These are phyloP conservation scores for Oscheius sp. DNA, from an alignment of 2,888 invertebrate genomes.

Conservation along the genomic window DNA sequence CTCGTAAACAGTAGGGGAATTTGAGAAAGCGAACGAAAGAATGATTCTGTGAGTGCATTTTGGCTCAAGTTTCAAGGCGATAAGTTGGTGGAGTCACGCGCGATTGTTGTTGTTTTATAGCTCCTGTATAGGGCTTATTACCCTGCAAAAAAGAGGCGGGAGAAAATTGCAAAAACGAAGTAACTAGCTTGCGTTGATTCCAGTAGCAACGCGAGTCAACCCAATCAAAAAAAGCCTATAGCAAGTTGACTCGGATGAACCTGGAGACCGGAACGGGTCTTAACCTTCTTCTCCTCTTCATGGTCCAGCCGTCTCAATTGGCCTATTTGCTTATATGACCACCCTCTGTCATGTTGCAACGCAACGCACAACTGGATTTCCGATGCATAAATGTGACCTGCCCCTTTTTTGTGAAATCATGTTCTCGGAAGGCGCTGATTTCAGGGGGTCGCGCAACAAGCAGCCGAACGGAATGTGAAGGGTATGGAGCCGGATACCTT, in stretches of 20 bases:
- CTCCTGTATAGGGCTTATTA: neutral
- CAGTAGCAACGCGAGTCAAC: no score
- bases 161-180: neutral
- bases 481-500: neutral
- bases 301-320: conserved; percentile 15
- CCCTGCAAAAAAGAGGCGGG: neutral
- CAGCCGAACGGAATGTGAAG: conserved; percentile 8
- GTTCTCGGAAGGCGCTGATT: conserved; percentile 4
- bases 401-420: neutral
- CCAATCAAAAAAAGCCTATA: neutral
- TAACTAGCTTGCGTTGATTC: neutral
- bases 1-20: conserved; percentile 3
- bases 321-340: conserved; percentile 22
- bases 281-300: no score
- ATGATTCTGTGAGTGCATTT: conserved; percentile 32
- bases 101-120: conserved; percentile 19
- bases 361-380: conserved; percentile 32
- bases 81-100: conserved; percentile 35
- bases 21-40: conserved; percentile 23
- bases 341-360: conserved; percentile 22
- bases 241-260: neutral
- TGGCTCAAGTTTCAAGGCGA: conserved; percentile 36
- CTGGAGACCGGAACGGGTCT: no score
- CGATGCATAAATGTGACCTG: conserved; percentile 28
- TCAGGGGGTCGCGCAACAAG: neutral